These are phyloP conservation scores for Tethea ocularis DNA, from an alignment of 2,888 invertebrate species.

Conservation along the genomic window DNA sequence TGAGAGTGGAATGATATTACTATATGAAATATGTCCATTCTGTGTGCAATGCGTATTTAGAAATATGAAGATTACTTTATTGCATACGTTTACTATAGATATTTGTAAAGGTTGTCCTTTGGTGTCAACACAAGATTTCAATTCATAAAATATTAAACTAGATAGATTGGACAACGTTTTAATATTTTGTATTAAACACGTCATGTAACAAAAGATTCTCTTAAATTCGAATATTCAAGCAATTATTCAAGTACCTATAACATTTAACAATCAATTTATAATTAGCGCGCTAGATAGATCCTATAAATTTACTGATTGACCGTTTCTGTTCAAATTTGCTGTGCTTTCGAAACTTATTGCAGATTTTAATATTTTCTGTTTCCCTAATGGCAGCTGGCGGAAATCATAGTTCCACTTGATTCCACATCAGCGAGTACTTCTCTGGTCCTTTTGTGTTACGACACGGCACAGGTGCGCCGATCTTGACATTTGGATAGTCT, in stretches of 20 bases:
- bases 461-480: slow-evolving; percentile 37
- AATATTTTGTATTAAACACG: neutral
- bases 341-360: slow-evolving; percentile 9
- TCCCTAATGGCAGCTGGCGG: slow-evolving; percentile 8
- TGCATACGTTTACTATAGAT: too few relatives aligned
- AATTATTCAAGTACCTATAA: neutral
- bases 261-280: neutral
- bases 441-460: slow-evolving; percentile 36
- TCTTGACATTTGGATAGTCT: slow-evolving; percentile 51
- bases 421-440: slow-evolving; percentile 9
- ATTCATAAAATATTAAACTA: too few relatives aligned
- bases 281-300: neutral
- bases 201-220: too few relatives aligned
- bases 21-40: too few relatives aligned
- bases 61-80: too few relatives aligned
- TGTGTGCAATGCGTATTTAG: too few relatives aligned
- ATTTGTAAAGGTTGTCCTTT: too few relatives aligned
- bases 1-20: neutral
- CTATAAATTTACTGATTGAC: neutral
- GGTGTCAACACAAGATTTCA: too few relatives aligned
- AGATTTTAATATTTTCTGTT: slow-evolving; percentile 5
- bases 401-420: slow-evolving; percentile 15
- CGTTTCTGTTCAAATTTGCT: slow-evolving; percentile 1
- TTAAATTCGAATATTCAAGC: neutral
- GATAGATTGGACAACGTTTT: too few relatives aligned